Conservation (phyloP, 2,113 vertebrate genomes). For the Tursiops truncatus region DNA sequence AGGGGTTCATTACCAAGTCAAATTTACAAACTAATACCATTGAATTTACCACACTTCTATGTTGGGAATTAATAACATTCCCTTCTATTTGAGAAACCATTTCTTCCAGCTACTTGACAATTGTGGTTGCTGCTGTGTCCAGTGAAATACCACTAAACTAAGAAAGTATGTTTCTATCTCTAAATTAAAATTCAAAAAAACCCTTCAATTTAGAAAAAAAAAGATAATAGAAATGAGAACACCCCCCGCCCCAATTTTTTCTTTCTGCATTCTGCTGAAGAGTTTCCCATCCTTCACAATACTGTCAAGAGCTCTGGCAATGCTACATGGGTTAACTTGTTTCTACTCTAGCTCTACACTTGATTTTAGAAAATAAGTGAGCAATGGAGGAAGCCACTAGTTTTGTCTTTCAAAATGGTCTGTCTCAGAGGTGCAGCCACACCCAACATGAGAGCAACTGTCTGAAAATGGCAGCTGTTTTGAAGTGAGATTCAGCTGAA, state of each 20-base stretch:
- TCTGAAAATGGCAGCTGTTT: background rate
- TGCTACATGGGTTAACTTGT: background rate
- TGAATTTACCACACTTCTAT: conserved; percentile 53
- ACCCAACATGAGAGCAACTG: background rate
- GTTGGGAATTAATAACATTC: conserved; percentile 61
- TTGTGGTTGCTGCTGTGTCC: background rate
- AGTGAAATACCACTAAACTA: conserved; percentile 50
- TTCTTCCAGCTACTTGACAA: conserved; percentile 53
- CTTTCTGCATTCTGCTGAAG: background rate
- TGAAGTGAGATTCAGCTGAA: background rate
- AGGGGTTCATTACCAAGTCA: conserved; percentile 64
- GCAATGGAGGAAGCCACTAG: background rate
- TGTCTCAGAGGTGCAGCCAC: background rate
- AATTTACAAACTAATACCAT: conserved; percentile 68
- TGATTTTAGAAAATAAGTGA: background rate
- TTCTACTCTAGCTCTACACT: background rate
- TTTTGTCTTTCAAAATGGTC: background rate
- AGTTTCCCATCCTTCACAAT: background rate
- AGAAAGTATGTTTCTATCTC: conserved; percentile 41
- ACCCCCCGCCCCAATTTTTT: background rate
- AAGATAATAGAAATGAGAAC: conserved; percentile 8
- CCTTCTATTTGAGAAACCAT: conserved; percentile 61
- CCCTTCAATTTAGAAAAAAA: background rate
- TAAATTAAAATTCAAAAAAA: conserved; percentile 45
- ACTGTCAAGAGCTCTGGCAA: background rate